Conservation (phyloP, 2,113 vertebrate species). For the Anser brachyrhynchus region DNA sequence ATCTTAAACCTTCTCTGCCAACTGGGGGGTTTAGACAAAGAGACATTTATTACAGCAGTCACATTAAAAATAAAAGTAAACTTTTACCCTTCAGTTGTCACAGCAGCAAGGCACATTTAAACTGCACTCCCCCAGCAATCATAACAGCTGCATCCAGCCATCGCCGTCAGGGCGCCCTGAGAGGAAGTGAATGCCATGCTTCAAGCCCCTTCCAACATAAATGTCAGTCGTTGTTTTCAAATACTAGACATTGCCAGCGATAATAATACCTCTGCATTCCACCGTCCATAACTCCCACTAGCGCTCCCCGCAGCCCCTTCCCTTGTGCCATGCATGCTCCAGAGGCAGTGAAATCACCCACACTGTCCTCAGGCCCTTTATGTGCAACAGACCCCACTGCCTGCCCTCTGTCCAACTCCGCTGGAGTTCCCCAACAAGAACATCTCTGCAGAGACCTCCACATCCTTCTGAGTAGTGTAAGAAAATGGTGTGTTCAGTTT, state of each 20-base stretch:
- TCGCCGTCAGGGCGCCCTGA: background rate
- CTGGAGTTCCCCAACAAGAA: background rate
- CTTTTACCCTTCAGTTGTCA: background rate
- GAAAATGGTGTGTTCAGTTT: background rate
- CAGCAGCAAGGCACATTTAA: background rate
- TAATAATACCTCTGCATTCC: background rate
- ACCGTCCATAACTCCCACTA: background rate
- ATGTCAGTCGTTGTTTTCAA: background rate
- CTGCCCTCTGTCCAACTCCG: background rate
- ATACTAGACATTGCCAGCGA: background rate
- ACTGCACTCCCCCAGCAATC: background rate
- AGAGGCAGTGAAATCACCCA: background rate
- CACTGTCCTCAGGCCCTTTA: background rate
- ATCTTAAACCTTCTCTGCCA: background rate
- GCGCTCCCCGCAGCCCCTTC: background rate
- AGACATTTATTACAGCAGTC: background rate
- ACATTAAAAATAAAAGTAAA: background rate
- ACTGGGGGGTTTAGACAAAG: background rate
- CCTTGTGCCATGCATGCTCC: rapidly evolving
- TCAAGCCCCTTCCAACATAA: background rate
- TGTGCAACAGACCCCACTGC: too few relatives aligned
- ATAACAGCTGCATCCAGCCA: background rate
- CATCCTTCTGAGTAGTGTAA: background rate
- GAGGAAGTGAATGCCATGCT: background rate
- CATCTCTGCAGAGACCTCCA: background rate